Evolutionary conservation across 2,888 invertebrate genomes (phyloP).

Genomic region (Phaonia tiefii): DNA sequence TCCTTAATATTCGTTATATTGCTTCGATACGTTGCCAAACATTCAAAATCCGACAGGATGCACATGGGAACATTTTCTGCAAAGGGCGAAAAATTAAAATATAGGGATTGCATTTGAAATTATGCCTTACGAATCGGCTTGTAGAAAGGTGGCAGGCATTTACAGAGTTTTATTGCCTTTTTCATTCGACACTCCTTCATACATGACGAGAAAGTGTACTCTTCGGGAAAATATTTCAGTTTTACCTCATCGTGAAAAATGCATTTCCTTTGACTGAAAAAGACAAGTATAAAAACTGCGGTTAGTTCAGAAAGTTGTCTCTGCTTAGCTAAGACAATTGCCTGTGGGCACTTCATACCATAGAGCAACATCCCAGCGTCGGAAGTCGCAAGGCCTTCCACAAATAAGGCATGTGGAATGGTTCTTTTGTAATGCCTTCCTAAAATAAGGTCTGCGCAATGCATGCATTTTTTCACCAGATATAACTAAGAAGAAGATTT

Average conservation of each 20-base stretch:
- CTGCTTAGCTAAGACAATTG: no score
- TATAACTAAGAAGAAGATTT: no score
- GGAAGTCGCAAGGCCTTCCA: no score
- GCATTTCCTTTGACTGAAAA: constrained; percentile 85
- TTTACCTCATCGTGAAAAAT: constrained; percentile 86
- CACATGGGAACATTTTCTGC: constrained; percentile 82
- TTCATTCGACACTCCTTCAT: constrained; percentile 86
- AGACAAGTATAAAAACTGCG: no score
- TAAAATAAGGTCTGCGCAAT: no score
- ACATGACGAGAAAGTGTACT: constrained; percentile 87
- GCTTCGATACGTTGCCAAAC: constrained; percentile 82
- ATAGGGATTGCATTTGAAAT: no score
- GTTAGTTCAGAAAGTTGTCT: no score
- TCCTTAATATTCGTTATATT: constrained; percentile 83
- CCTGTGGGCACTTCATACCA: no score
- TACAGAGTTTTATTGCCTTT: constrained; percentile 84
- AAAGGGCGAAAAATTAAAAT: background rate
- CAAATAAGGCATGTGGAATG: no score
- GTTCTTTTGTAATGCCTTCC: no score
- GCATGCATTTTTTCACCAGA: no score
- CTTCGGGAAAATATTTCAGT: constrained; percentile 82
- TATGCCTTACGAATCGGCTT: constrained; percentile 82
- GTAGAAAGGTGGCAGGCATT: constrained; percentile 88
- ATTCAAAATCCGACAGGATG: constrained; percentile 83
- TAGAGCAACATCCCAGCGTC: no score